phyloP scores from a whole-genome alignment of 2,888 invertebrate genomes.

The Endomychus coccineus region DNA sequence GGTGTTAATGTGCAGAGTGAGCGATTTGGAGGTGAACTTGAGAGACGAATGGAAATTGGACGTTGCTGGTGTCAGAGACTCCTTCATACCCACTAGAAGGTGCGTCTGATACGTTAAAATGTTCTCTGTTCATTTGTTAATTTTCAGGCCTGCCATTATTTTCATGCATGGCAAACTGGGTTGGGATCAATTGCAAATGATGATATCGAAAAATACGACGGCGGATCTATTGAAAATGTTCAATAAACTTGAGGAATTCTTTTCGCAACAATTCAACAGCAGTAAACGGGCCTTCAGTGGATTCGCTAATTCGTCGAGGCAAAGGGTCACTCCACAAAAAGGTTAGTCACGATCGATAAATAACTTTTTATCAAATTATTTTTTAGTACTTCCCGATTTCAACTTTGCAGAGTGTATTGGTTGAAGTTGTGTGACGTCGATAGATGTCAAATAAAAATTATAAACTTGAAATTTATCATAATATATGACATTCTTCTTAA shows the following conservation, averaged over 20 bases:
- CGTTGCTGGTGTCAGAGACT: slow-evolving; percentile 43
- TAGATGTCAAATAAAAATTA: too few species aligned
- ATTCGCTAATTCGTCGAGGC: slow-evolving; percentile 32
- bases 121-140: background rate
- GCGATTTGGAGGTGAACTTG: slow-evolving; percentile 69
- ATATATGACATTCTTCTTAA: too few species aligned
- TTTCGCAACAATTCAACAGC: slow-evolving; percentile 94
- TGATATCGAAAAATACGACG: slow-evolving; percentile 95
- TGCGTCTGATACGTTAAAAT: slow-evolving; percentile 23
- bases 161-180: slow-evolving; percentile 86
- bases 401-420: too few species aligned
- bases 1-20: slow-evolving; percentile 84
- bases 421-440: too few species aligned
- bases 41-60: slow-evolving; percentile 83
- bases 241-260: slow-evolving; percentile 93
- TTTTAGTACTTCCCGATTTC: too few species aligned
- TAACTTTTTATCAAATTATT: too few species aligned
- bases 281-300: slow-evolving; percentile 78
- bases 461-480: too few species aligned
- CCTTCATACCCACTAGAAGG: slow-evolving; percentile 58
- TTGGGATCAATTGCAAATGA: slow-evolving; percentile 95
- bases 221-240: slow-evolving; percentile 96
- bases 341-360: too few species aligned
- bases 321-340: slow-evolving; percentile 36
- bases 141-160: slow-evolving; percentile 70